Evolutionary conservation across 2,888 invertebrate species (phyloP), one percentile per base, ranked within the genome.

Genomic region (Escarpia spicata): DNA sequence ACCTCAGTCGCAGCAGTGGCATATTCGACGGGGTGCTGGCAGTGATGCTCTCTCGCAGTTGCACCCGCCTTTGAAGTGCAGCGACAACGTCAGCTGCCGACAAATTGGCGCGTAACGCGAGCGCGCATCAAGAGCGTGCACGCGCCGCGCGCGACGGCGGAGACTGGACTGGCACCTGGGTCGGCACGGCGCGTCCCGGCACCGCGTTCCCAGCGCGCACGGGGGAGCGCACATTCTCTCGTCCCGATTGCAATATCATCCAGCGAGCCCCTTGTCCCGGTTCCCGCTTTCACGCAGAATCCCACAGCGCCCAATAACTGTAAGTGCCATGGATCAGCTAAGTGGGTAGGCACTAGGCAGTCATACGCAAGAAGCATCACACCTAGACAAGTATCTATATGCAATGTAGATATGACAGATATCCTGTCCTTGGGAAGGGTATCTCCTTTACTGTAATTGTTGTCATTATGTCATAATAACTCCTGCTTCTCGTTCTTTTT

Each of bases 41-140:
- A 75, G 75, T 75, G 75, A 75, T 75, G 75, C n/a, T 6, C 75
- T 15, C 75, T 26, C 75, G 75, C 75, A 75, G 75, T 75, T 75
- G 75, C 75, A 75, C 3, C 75, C 26, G 2, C 75, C 75, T 75
- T 75, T 75, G 75, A 75, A 75, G 75, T 26, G 75, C 19, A 6
- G 75, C 26, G 75, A 26, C 75, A 26, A 75, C 75, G 75, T 75
- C 75, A 75, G 75, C 75, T 75, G 75, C 75, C 75, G 75, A 75
- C 75, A 75, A 75, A 75, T 75, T 75, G 75, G 75, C 75, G 75
- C 75, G 75, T 75, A 75, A 75, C 75, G 75, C 26, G 75, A 75
- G 75, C 75, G 75, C 6, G 75, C 75, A 75, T 75, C 75, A 75
- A 75, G 75, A 75, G 75, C 26, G 26, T 75, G 75, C 75, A 75